These are phyloP conservation scores for Craterocephalus amniculus DNA, from an alignment of 2,797 vertebrate genomes.

Conservation along the genomic window DNA sequence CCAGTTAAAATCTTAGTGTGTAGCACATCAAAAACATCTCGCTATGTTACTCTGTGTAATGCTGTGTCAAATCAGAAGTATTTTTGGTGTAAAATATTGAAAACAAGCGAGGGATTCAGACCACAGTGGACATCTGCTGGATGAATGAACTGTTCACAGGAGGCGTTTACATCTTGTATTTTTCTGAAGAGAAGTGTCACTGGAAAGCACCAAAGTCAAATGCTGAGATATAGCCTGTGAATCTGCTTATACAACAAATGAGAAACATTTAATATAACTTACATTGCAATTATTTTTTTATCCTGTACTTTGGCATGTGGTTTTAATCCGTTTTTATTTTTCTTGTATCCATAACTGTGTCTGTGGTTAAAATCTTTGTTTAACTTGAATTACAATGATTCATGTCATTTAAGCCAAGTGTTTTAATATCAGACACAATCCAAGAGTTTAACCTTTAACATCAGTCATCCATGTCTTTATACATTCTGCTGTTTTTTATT, in stretches of 20 bases:
- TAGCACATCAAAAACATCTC: conserved; percentile 56
- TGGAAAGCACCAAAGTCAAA: conserved; percentile 72
- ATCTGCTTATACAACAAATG: conserved; percentile 71
- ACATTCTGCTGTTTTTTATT: conserved; percentile 72
- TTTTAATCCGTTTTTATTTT: conserved; percentile 83
- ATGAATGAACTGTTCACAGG: conserved; percentile 24
- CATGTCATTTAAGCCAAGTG: conserved; percentile 82
- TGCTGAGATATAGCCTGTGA: conserved; percentile 72
- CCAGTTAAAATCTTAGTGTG: conserved; percentile 48
- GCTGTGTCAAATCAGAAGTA: conserved; percentile 38
- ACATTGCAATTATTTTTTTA: conserved; percentile 88
- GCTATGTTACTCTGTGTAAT: conserved; percentile 51
- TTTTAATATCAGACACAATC: conserved; percentile 86
- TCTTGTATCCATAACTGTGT: conserved; percentile 76
- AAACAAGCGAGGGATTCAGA: conserved; percentile 35
- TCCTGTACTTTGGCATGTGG: conserved; percentile 88
- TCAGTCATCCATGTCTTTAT: conserved; percentile 58
- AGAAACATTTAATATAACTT: conserved; percentile 83
- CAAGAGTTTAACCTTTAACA: conserved; percentile 83
- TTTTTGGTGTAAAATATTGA: conserved; percentile 43
- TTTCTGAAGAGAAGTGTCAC: conserved; percentile 41
- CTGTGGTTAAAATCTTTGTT: conserved; percentile 86
- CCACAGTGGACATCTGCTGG: conserved; percentile 44
- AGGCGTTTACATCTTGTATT: conserved; percentile 32
- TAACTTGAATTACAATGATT: conserved; percentile 77